Percentiles rank a stretch among this genome's conserved stretches.
Conservation (phyloP, 2,888 invertebrate genomes). For the Rhamnusium bicolor region DNA sequence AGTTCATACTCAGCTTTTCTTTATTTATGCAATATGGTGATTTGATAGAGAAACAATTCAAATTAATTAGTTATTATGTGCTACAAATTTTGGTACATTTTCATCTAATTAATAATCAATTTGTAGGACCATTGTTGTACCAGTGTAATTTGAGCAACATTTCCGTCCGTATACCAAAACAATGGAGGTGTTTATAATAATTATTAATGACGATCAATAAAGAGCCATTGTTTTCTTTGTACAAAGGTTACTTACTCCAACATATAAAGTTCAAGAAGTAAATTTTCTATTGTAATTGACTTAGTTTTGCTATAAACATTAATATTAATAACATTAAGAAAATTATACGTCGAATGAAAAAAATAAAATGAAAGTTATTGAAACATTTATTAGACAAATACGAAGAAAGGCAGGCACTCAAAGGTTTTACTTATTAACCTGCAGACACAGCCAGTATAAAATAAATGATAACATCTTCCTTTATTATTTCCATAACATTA, state of each 20-base stretch:
- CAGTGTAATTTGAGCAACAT: neutral
- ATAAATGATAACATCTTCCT: too few relatives aligned
- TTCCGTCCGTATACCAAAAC: neutral
- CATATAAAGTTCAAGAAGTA: constrained; percentile 6
- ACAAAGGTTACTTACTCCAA: neutral
- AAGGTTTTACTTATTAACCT: too few relatives aligned
- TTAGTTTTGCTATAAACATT: neutral
- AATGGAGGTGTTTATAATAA: constrained; percentile 27
- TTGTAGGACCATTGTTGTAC: neutral
- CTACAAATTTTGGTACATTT: constrained; percentile 1
- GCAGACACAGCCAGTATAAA: too few relatives aligned
- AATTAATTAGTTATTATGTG: neutral
- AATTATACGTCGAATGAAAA: too few relatives aligned
- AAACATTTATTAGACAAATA: too few relatives aligned
- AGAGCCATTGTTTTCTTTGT: neutral
- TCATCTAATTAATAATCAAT: neutral
- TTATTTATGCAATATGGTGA: neutral
- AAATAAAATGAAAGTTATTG: too few relatives aligned
- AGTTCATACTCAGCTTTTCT: too few relatives aligned
- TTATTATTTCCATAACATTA: too few relatives aligned
- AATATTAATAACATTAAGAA: constrained; percentile 1
- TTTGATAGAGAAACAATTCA: neutral
- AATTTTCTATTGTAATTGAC: neutral
- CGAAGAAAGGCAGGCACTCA: too few relatives aligned
- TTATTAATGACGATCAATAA: constrained; percentile 24